Evolutionary conservation across 1,140 invertebrate genomes (phyloP).

Genomic region (Leucophenga varia): DNA sequence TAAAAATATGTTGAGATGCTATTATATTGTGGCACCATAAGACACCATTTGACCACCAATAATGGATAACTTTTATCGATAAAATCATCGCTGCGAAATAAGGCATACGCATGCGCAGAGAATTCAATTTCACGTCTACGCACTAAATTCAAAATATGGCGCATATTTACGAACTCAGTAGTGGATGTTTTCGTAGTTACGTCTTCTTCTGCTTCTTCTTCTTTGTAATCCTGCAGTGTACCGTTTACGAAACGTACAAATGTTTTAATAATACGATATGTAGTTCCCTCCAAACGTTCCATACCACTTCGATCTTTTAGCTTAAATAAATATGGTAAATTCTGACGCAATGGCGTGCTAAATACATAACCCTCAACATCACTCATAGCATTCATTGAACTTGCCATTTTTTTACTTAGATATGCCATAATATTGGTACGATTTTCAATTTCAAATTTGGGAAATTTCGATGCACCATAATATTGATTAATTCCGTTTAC

Average conservation of each 20-base stretch:
- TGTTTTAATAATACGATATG: constrained; percentile 33
- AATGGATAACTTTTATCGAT: constrained; percentile 41
- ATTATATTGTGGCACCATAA: constrained; percentile 43
- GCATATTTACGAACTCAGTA: constrained; percentile 49
- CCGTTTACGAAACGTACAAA: constrained; percentile 37
- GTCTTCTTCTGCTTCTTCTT: too few species aligned
- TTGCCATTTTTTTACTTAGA: constrained; percentile 5
- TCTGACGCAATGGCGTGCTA: constrained; percentile 35
- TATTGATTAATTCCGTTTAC: constrained; percentile 25
- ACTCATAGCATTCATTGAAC: too few species aligned
- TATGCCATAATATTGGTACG: constrained; percentile 24
- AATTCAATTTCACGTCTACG: constrained; percentile 32
- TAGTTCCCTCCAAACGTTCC: constrained; percentile 29
- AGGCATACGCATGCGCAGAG: constrained; percentile 41
- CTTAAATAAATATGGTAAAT: constrained; percentile 34
- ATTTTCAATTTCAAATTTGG: constrained; percentile 19
- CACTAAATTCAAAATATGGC: constrained; percentile 32
- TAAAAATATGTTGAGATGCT: constrained; percentile 39
- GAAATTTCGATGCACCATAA: constrained; percentile 27
- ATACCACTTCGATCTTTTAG: neutral
- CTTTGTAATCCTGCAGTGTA: too few species aligned
- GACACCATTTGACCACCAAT: constrained; percentile 43
- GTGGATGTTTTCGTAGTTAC: too few species aligned
- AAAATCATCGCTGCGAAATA: constrained; percentile 34
- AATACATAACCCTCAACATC: constrained; percentile 34